Evolutionary conservation across 1,140 invertebrate species (phyloP), one percentile per base, ranked within the genome.

Genomic region (Caenorhabditis remanei): DNA sequence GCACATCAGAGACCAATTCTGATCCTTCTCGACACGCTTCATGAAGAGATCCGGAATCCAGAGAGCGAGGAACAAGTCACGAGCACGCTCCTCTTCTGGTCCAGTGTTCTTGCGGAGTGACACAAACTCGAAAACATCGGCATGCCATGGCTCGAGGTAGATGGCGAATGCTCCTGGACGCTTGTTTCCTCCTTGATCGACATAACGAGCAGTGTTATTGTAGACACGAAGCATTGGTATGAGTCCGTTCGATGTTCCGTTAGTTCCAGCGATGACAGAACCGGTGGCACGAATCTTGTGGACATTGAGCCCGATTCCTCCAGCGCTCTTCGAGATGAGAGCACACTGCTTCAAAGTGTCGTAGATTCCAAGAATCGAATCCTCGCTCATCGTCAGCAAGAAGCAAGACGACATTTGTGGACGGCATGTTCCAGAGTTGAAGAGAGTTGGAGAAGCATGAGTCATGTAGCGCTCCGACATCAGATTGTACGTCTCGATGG

Each of bases 31-130:
- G 0, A 99, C 97, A 71, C 98, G 94, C 93, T 96, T 95, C 98
- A 99, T 99, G 93, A 99, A 99, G 48, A 99, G 94, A 95, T 99
- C 98, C 8, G 98, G 97, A 90, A 99, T 97, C 98, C 98, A 99
- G 13, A 99, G 92, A 19, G 96, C 98, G 93, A 97, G 99, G 93
- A 99, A 99, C n/a, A 99, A 93, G 93, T 99, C 98, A 87, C 98
- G 94, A 0, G 97, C 98, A 85, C 97, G 94, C 46, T 95, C 93
- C 93, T 99, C 97, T 93, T 99, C 98, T 91, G 96, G 96, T 53
- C 97, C 97, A 71, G 96, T 97, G 93, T 99, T 99, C 91, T 98
- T 98, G 89, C 96, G 96, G 50, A 98, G 93, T 92, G 98, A 96
- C 63, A 99, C 93, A 93, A 98, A 88, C 86, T 98, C 96, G 93